Conservation (phyloP, 2,797 vertebrate genomes). For the Chaunax sp. region DNA sequence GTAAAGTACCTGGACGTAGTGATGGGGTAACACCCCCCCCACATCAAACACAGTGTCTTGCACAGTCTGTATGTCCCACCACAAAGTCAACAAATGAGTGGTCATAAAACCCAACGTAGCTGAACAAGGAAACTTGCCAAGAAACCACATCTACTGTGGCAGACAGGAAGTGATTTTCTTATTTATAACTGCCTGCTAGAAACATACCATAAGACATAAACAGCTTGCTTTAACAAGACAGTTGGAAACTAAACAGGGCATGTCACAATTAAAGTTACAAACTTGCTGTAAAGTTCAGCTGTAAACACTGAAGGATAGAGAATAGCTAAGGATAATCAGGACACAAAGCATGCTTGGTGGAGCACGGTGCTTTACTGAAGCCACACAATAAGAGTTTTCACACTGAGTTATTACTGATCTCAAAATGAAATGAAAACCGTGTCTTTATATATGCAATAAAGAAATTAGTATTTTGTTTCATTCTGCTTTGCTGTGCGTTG, state of each 20-base stretch:
- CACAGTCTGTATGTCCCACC: slow-evolving; percentile 67
- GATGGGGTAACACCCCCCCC: slow-evolving; percentile 43
- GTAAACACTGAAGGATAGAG: slow-evolving; percentile 45
- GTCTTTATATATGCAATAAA: too few species aligned
- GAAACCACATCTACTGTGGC: slow-evolving; percentile 67
- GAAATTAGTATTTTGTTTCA: not conserved
- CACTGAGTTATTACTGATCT: slow-evolving; percentile 17
- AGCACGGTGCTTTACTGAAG: not conserved
- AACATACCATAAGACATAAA: slow-evolving; percentile 67
- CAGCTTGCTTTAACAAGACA: slow-evolving; percentile 65
- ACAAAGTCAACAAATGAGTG: slow-evolving; percentile 74
- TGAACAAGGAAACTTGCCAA: slow-evolving; percentile 48
- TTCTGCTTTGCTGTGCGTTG: slow-evolving; percentile 5
- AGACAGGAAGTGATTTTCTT: slow-evolving; percentile 68
- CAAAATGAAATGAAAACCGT: too few species aligned
- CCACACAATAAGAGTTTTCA: slow-evolving; percentile 6
- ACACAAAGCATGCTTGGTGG: not conserved
- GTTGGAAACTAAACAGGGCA: slow-evolving; percentile 58
- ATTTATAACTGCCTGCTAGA: slow-evolving; percentile 64
- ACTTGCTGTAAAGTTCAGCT: slow-evolving; percentile 31
- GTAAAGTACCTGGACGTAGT: slow-evolving; percentile 76
- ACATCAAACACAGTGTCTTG: slow-evolving; percentile 67
- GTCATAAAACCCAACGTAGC: slow-evolving; percentile 66
- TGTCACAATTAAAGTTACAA: slow-evolving; percentile 60
- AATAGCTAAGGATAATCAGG: slow-evolving; percentile 26